Base-by-base conservation (phyloP, 2,113 vertebrate species). In the Pycnonotus jocosus region DNA sequence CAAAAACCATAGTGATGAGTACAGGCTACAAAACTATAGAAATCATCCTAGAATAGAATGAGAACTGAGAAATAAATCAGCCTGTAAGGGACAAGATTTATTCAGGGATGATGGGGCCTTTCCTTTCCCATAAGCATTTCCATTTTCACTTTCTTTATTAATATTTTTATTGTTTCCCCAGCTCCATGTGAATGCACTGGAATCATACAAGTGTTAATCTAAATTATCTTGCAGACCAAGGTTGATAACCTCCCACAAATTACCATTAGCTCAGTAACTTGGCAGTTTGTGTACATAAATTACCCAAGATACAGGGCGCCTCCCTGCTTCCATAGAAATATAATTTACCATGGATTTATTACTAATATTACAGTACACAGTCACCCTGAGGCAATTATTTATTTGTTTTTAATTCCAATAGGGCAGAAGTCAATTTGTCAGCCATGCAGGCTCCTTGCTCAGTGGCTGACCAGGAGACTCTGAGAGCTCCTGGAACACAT, bases 231-330 rank as follows among this genome's bases (percentile, higher is more conserved):
- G 42, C 86, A 66, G 62, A 92, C 58, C 37, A 64, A 88, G 74
- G 85, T 8, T 93, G 80, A 92, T 70, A 79, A 90, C 80, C 91
- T 96, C 71, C 79, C 31, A 93, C 82, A 91, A 93, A 96, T 97
- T 90, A 92, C 76, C 94, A 95, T 86, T 82, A 91, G 71, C 86
- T 94, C 66, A 91, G 72, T 66, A 96, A 88, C 65, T 91, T 90
- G 86, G 93, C 93, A 86, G 65, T 86, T 93, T 71, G 45, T 33
- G 21, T 47, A 15, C 47, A 91, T 89, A 94, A 92, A 96, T 93
- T 95, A 92, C 66, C 61, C 38, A 71, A 97, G 93, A 93, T 90
- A 84, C 83, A 56, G 2, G 50, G 61, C 71, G 73, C 93, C 92
- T 97, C 94, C 81, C 50, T 86, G 90, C 80, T 92, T 92, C 88